Base-by-base conservation (phyloP, 2,888 invertebrate genomes). In the Nowickia ferox region DNA sequence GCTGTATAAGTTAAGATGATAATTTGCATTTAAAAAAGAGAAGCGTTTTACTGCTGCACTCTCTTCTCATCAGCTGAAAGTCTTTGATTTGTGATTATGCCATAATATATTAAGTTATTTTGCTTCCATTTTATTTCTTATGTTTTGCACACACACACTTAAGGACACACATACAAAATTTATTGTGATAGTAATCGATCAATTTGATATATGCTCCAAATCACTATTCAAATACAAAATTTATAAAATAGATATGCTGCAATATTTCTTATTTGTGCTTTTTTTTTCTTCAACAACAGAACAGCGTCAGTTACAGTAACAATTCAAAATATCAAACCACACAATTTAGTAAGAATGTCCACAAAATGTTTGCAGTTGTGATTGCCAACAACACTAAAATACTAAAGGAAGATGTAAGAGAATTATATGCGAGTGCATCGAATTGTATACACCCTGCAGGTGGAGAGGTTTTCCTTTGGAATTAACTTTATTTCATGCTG, bases 111-210 rank as follows among this genome's bases (percentile, higher is more conserved):
- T 30, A 11, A 19, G 5, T 30, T 44, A 38, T 42, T n/a, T 13
- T 51, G 1, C 11, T 38, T 11, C n/a, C 1, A 48, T 71, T 80
- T 84, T 59, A 51, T 38, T 71, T 17, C 10, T 19, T 77, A 71
- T 84, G 76, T 63, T 65, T 51, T 46, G n/a, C 57, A 65, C 68
- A 82, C 30, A 79, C 30, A 6, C 6, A 5, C 6, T 30, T 44
- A 55, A 48, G 65, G 17, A 53, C 53, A 48, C 15, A 63, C 61
- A 61, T 59, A 46, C 46, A 61, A 63, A 83, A 86, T 86, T 83
- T 86, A 83, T 83, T 53, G 76, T 76, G 76, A 83, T 80, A 59
- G 87, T 87, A 88, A 88, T 89, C 88, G 87, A 88, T 89, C 88
- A 88, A 87, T 87, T 88, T 88, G 88, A 88, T 88, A 76, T 88